These are phyloP conservation scores for Acrocephalus arundinaceus DNA, from an alignment of 2,113 vertebrate genomes.

Conservation along the genomic window DNA sequence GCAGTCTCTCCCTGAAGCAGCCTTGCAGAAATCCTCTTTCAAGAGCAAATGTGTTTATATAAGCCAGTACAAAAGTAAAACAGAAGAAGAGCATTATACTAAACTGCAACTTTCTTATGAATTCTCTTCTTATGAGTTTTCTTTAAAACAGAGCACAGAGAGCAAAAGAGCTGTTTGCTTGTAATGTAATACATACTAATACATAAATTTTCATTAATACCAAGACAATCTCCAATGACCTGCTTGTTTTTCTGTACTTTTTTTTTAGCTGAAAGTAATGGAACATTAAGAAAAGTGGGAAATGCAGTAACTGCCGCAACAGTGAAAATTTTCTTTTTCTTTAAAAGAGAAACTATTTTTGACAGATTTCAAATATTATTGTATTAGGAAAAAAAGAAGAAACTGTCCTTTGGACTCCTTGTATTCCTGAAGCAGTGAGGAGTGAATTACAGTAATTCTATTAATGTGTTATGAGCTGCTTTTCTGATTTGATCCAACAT, in stretches of 20 bases:
- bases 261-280: not conserved
- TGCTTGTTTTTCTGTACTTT: not conserved
- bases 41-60: not conserved
- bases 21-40: not conserved
- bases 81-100: not conserved
- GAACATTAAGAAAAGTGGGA: not conserved
- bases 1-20: not conserved
- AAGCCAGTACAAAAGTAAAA: not conserved
- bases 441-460: slow-evolving; percentile 1
- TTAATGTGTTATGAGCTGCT: not conserved
- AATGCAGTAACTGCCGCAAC: not conserved
- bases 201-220: not conserved
- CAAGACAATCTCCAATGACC: not conserved
- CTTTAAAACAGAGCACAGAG: not conserved
- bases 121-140: not conserved
- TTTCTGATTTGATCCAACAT: not conserved
- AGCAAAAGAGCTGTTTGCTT: not conserved
- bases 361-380: not conserved
- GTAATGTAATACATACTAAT: not conserved
- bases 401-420: not conserved
- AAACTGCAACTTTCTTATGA: not conserved
- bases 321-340: not conserved
- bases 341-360: not conserved
- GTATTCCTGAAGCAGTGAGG: not conserved
- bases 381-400: not conserved